A percentile compares a stretch with the other conserved stretches of the same genome.
These are phyloP conservation scores for Heloderma charlesbogerti DNA, from an alignment of 2,113 vertebrate genomes.

Conservation along the genomic window DNA sequence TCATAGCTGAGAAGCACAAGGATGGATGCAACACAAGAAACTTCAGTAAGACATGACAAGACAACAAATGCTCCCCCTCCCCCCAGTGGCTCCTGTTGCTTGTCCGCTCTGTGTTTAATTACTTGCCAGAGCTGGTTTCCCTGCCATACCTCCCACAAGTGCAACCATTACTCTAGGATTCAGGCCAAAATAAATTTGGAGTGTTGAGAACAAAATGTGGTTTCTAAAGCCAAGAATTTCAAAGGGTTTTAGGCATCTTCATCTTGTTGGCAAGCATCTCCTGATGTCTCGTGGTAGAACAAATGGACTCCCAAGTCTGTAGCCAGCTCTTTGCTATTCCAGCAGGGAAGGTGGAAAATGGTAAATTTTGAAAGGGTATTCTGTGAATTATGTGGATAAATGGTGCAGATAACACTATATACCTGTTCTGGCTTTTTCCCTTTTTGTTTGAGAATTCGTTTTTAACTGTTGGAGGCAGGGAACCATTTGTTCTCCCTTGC, in stretches of 20 bases:
- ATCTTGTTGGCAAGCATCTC: slow-evolving; percentile 66
- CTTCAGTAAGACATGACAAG: slow-evolving; percentile 44
- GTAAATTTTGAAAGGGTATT: slow-evolving; percentile 61
- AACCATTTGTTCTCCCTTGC: neutral
- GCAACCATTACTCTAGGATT: slow-evolving; percentile 70
- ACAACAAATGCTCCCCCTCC: slow-evolving; percentile 20
- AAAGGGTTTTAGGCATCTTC: slow-evolving; percentile 72
- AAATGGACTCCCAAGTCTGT: slow-evolving; percentile 70
- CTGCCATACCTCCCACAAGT: slow-evolving; percentile 58
- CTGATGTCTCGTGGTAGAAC: slow-evolving; percentile 72
- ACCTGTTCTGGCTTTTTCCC: neutral
- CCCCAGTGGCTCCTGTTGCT: slow-evolving; percentile 47
- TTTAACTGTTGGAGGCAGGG: neutral
- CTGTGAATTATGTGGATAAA: slow-evolving; percentile 50
- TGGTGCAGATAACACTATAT: neutral
- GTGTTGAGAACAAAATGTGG: slow-evolving; percentile 65
- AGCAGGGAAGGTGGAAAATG: slow-evolving; percentile 59
- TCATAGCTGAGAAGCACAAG: too few relatives aligned
- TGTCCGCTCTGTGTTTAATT: slow-evolving; percentile 75
- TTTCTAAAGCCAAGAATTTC: slow-evolving; percentile 72
- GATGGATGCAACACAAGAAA: slow-evolving; percentile 39
- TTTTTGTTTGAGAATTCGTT: neutral
- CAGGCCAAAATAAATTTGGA: slow-evolving; percentile 76
- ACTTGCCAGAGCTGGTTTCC: slow-evolving; percentile 55
- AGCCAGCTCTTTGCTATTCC: slow-evolving; percentile 58